phyloP scores from a whole-genome alignment of 2,888 invertebrate species.

The Xestia sexstrigata region DNA sequence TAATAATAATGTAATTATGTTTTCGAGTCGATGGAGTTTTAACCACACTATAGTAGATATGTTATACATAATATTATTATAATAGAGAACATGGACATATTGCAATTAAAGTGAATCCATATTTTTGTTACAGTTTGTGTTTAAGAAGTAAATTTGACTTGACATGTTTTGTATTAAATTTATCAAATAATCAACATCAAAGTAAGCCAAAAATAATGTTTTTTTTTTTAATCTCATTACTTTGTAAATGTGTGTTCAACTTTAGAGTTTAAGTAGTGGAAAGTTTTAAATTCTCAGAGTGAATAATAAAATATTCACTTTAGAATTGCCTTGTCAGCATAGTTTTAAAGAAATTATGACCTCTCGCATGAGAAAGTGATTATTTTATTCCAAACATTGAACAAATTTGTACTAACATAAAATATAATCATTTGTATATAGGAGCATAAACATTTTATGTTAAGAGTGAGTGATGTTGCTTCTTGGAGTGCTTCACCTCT shows the following conservation, averaged over 20 bases:
- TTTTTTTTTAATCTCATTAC: constrained; percentile 75
- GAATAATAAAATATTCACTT: constrained; percentile 72
- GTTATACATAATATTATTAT: constrained; percentile 46
- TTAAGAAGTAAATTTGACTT: constrained; percentile 68
- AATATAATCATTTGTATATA: constrained; percentile 74
- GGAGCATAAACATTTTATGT: constrained; percentile 67
- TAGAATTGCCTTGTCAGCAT: constrained; percentile 79
- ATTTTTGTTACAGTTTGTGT: constrained; percentile 73
- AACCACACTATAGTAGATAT: constrained; percentile 53
- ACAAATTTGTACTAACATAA: constrained; percentile 79
- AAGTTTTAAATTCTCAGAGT: constrained; percentile 77
- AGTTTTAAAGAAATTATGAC: constrained; percentile 77
- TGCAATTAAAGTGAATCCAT: constrained; percentile 67
- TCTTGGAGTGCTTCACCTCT: constrained; percentile 69
- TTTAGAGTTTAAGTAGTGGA: constrained; percentile 85
- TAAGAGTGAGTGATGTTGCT: constrained; percentile 72
- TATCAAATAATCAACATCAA: constrained; percentile 78
- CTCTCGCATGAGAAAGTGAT: constrained; percentile 81
- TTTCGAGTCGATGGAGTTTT: constrained; percentile 72
- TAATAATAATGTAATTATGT: constrained; percentile 73
- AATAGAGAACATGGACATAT: constrained; percentile 59
- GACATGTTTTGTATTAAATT: constrained; percentile 72
- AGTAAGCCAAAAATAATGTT: constrained; percentile 86
- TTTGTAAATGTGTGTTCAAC: constrained; percentile 88
- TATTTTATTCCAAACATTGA: constrained; percentile 86